These are phyloP conservation scores for Meganola albula DNA, from an alignment of 2,888 invertebrate genomes.

Conservation along the genomic window DNA sequence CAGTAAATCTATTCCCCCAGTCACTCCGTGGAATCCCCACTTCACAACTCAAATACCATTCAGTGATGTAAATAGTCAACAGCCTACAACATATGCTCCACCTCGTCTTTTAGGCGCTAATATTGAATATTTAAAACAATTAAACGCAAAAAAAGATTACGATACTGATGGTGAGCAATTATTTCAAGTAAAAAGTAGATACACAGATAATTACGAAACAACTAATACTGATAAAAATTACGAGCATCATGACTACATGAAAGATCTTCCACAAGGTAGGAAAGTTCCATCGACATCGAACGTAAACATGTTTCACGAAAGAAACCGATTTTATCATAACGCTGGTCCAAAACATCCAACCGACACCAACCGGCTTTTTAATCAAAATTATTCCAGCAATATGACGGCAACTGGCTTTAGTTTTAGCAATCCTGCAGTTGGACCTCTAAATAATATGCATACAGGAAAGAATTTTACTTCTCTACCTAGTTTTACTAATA, in stretches of 20 bases:
- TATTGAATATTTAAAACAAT: slow-evolving; percentile 68
- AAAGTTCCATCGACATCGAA: slow-evolving; percentile 23
- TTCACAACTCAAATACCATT: slow-evolving; percentile 7
- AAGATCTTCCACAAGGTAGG: slow-evolving; percentile 22
- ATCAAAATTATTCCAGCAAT: no score
- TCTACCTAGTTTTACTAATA: no score
- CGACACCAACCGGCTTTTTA: no score
- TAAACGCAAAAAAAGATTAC: slow-evolving; percentile 58
- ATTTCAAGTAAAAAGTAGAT: no score
- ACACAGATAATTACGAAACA: slow-evolving; percentile 11
- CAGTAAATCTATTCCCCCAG: slow-evolving; percentile 11
- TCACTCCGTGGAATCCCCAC: slow-evolving; percentile 14
- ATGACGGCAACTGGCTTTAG: no score
- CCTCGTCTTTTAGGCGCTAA: slow-evolving; percentile 66
- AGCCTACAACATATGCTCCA: slow-evolving; percentile 49
- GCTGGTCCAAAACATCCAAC: slow-evolving; percentile 4
- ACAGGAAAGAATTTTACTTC: no score
- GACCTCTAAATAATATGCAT: no score
- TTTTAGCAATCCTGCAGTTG: no score
- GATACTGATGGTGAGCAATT: neutral
- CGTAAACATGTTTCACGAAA: slow-evolving; percentile 15
- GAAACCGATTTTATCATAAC: slow-evolving; percentile 9
- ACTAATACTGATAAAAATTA: slow-evolving; percentile 6
- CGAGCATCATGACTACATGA: slow-evolving; percentile 19
- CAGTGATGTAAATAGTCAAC: slow-evolving; percentile 8